A percentile compares a stretch with the other conserved stretches of the same genome.
Conservation (phyloP, 2,797 vertebrate species). For the Meriones psammophilus region DNA sequence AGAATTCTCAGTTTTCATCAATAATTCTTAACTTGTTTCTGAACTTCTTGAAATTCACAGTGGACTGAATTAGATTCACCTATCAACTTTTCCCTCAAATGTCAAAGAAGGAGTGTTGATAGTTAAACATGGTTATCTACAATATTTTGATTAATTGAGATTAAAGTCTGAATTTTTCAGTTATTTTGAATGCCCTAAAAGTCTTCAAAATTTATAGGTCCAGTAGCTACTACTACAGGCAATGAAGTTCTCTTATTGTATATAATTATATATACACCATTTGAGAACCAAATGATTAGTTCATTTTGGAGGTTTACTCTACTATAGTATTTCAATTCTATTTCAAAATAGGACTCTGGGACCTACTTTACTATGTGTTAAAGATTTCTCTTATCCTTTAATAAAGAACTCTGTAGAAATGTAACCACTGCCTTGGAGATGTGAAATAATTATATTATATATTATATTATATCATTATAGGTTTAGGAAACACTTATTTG, state of each 20-base stretch:
- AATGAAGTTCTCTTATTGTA: background rate
- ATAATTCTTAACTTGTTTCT: slow-evolving; percentile 25
- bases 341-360: background rate
- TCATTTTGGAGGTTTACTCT: background rate
- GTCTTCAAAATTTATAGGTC: background rate
- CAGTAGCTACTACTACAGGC: background rate
- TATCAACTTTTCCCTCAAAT: background rate
- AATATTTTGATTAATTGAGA: background rate
- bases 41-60: background rate
- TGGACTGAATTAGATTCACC: background rate
- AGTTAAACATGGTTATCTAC: slow-evolving; percentile 5
- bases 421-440: background rate
- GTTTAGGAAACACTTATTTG: slow-evolving; percentile 5
- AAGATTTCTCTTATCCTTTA: background rate
- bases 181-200: background rate
- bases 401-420: background rate
- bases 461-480: background rate
- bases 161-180: background rate
- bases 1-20: slow-evolving; percentile 39
- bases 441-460: background rate
- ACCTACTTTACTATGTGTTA: background rate
- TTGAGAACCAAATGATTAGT: background rate
- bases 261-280: background rate
- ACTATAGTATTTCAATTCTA: background rate
- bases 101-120: background rate